phyloP scores from a whole-genome alignment of 2,888 invertebrate species.

The Melanargia galathea region DNA sequence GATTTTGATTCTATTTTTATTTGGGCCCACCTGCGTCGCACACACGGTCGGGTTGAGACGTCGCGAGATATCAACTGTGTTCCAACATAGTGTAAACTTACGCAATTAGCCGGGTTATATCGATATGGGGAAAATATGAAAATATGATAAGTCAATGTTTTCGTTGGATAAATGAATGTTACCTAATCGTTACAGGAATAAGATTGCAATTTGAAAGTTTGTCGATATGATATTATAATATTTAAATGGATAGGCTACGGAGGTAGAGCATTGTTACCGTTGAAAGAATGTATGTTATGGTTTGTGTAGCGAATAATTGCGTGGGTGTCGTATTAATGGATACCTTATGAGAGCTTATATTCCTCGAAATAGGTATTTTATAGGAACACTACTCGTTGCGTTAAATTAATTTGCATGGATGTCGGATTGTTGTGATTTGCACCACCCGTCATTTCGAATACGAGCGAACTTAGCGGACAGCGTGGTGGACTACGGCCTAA shows the following conservation, averaged over 20 bases:
- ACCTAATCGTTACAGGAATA: background rate
- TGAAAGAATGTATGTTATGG: slow-evolving; percentile 1
- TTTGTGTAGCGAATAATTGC: slow-evolving; percentile 9
- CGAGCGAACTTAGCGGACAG: too few relatives aligned
- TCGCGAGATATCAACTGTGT: slow-evolving; percentile 25
- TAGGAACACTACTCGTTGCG: background rate
- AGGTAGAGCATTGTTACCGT: slow-evolving; percentile 7
- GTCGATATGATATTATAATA: slow-evolving; percentile 1
- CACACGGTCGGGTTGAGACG: slow-evolving; percentile 42
- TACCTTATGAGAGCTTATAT: slow-evolving; percentile 3
- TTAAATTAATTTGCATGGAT: too few relatives aligned
- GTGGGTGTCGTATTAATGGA: background rate
- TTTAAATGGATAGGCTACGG: slow-evolving; percentile 15
- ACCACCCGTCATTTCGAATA: too few relatives aligned
- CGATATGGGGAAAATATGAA: slow-evolving; percentile 28
- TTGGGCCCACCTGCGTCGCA: slow-evolving; percentile 55
- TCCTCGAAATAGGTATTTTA: background rate
- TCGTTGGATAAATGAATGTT: background rate
- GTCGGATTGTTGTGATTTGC: too few relatives aligned
- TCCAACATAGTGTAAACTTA: slow-evolving; percentile 23
- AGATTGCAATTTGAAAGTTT: slow-evolving; percentile 5
- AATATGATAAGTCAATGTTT: slow-evolving; percentile 6
- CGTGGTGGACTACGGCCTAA: too few relatives aligned
- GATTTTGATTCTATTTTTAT: slow-evolving; percentile 70
- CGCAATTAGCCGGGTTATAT: slow-evolving; percentile 30